These are phyloP conservation scores for Synergus gifuensis DNA, from an alignment of 2,888 invertebrate genomes.

Conservation along the genomic window DNA sequence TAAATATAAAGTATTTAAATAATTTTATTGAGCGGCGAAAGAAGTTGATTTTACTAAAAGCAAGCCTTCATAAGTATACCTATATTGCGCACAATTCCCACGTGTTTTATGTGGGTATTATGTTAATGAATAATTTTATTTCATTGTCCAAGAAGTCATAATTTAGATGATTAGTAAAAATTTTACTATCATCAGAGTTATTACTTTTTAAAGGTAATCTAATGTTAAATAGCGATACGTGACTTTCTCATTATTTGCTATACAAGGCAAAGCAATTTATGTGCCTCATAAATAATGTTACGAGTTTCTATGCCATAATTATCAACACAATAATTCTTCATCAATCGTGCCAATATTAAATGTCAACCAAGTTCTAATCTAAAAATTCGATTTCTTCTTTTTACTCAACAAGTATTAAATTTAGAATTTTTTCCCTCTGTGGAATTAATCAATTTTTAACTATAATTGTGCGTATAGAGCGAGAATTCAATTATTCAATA, in stretches of 20 bases:
- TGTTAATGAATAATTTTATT: neutral
- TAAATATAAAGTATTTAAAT: too few species aligned
- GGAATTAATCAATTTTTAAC: too few species aligned
- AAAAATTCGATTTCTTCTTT: neutral
- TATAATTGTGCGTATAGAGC: too few species aligned
- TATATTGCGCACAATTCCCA: too few species aligned
- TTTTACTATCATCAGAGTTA: conserved; percentile 1
- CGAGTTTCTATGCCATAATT: neutral
- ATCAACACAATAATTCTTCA: neutral
- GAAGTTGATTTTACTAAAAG: neutral
- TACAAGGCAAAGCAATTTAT: neutral
- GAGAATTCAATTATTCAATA: too few species aligned
- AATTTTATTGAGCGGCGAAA: neutral
- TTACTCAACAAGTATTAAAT: too few species aligned
- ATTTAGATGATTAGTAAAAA: neutral
- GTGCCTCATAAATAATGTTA: neutral
- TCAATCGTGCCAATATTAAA: neutral
- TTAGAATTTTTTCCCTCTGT: too few species aligned
- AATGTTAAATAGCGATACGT: neutral
- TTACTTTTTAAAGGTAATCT: too few species aligned
- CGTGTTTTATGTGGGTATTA: neutral
- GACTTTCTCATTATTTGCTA: neutral
- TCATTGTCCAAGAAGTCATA: too few species aligned
- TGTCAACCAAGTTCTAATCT: neutral
- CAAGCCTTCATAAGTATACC: neutral